Conservation (phyloP, 2,113 vertebrate genomes). For the Todiramphus saurophagus region DNA sequence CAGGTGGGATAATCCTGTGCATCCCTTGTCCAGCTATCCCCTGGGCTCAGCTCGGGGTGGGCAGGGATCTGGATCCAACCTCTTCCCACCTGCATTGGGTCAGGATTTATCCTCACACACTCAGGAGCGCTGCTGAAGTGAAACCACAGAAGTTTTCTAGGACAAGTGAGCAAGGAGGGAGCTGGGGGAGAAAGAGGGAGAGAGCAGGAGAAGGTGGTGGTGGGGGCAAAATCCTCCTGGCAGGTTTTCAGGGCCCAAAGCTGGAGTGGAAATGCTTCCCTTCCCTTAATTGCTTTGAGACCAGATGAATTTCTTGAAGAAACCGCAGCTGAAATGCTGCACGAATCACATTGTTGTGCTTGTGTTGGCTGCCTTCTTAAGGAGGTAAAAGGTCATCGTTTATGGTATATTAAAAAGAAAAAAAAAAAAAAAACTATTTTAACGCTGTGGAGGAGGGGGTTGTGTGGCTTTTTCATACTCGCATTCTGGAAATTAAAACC, state of each 20-base stretch:
- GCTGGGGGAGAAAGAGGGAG: neutral
- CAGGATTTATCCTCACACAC: neutral
- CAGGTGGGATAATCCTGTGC: neutral
- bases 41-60: rapidly evolving
- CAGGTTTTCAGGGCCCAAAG: constrained; percentile 37
- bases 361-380: constrained; percentile 40
- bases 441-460: neutral
- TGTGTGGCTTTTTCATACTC: neutral
- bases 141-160: neutral
- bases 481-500: constrained; percentile 6
- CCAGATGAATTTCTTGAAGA: constrained; percentile 59
- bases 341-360: constrained; percentile 47
- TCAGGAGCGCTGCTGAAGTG: rapidly evolving
- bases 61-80: rapidly evolving
- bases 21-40: rapidly evolving
- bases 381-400: constrained; percentile 54
- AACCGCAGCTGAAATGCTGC: constrained; percentile 41
- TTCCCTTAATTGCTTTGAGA: constrained; percentile 39
- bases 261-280: constrained; percentile 52
- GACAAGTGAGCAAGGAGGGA: neutral
- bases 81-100: neutral
- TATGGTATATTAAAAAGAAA: neutral
- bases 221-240: neutral
- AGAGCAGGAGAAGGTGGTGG: neutral
- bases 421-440: neutral